Conservation (phyloP, 2,113 vertebrate species). For the Microcebus tavaratra region DNA sequence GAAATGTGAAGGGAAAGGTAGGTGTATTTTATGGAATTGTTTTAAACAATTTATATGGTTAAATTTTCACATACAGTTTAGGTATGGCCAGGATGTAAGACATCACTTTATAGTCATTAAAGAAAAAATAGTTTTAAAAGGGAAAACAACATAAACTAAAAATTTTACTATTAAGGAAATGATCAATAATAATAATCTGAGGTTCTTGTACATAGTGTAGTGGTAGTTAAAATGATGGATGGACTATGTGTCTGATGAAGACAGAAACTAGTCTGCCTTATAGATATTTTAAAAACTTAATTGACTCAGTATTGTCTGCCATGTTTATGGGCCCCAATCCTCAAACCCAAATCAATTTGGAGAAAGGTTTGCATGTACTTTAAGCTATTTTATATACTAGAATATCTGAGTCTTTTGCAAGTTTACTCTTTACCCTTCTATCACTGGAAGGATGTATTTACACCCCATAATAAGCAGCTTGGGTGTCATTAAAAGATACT, state of each 20-base stretch:
- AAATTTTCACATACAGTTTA: conserved; percentile 37
- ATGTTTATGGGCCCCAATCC: not conserved
- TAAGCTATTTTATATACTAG: not conserved
- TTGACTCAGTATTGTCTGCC: conserved; percentile 6
- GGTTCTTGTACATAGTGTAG: not conserved
- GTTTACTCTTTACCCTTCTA: not conserved
- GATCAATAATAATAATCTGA: conserved; percentile 9
- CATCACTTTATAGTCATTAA: conserved; percentile 13
- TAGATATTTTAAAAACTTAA: conserved; percentile 24
- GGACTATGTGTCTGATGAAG: conserved; percentile 4
- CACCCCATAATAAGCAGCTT: not conserved
- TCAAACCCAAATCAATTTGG: not conserved
- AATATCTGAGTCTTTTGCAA: not conserved
- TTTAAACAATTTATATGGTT: conserved; percentile 46
- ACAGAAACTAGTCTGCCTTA: conserved; percentile 41
- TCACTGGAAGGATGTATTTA: not conserved
- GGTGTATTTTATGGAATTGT: conserved; percentile 69
- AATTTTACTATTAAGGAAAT: conserved; percentile 20
- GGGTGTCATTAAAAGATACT: not conserved
- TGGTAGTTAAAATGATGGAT: conserved; percentile 32
- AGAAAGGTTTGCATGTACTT: conserved; percentile 25
- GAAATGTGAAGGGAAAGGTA: conserved; percentile 54
- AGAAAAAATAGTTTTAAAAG: not conserved
- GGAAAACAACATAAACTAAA: conserved; percentile 4
- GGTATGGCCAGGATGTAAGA: conserved; percentile 40